Evolutionary conservation across 2,113 vertebrate genomes (phyloP).

Genomic region (Trochalopteron elliotii): DNA sequence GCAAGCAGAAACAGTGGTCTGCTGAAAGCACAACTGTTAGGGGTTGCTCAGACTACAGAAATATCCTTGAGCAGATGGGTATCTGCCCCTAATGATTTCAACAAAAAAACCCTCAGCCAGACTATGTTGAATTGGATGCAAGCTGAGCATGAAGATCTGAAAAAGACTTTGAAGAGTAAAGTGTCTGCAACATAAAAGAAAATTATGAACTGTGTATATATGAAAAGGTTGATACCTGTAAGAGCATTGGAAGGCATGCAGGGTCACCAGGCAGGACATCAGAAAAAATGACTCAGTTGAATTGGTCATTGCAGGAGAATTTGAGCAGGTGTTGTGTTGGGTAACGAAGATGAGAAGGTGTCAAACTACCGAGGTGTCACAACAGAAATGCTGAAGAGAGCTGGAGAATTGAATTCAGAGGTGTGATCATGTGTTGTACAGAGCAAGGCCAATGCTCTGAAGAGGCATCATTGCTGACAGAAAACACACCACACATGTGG

Average conservation of each 20-base stretch:
- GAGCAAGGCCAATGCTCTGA: neutral
- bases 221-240: neutral
- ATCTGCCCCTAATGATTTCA: neutral
- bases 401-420: neutral
- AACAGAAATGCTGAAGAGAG: neutral
- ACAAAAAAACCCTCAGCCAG: neutral
- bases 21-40: neutral
- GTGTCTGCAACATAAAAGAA: neutral
- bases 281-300: neutral
- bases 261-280: neutral
- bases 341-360: neutral
- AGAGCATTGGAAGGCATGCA: neutral
- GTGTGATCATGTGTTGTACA: neutral
- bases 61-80: neutral
- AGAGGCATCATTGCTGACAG: neutral
- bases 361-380: neutral
- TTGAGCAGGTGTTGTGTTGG: neutral
- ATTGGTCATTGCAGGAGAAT: neutral
- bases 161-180: neutral
- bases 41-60: neutral
- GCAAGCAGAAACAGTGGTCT: neutral
- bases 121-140: neutral
- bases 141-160: neutral
- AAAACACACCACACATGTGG: fast-evolving
- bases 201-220: neutral